Evolutionary conservation across 2,888 invertebrate genomes (phyloP).

Genomic region (Nymphalis urticae): DNA sequence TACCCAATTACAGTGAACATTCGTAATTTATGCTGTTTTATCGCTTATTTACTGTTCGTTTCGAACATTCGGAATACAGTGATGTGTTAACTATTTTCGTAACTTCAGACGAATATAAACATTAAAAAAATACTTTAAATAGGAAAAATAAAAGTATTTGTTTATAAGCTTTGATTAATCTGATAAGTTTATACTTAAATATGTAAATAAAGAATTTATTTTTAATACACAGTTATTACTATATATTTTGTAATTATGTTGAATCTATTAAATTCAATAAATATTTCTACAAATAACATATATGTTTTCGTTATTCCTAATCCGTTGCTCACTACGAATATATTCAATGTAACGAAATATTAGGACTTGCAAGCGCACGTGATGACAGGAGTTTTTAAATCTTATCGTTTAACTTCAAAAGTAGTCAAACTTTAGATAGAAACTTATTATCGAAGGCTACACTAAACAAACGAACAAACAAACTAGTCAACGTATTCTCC

Average conservation of each 20-base stretch:
- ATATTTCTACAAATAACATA: no score
- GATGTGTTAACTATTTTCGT: background rate
- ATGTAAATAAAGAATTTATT: no score
- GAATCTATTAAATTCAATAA: no score
- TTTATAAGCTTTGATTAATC: background rate
- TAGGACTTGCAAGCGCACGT: background rate
- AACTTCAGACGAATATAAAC: background rate
- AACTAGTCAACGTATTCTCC: background rate
- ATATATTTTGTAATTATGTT: no score
- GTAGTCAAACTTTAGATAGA: background rate
- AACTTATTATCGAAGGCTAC: background rate
- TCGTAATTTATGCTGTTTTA: slow-evolving; percentile 33
- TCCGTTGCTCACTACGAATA: no score
- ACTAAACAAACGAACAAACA: background rate
- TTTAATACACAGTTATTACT: no score
- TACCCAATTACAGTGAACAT: slow-evolving; percentile 35
- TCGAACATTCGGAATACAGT: slow-evolving; percentile 1
- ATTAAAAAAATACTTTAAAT: background rate
- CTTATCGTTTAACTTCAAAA: background rate
- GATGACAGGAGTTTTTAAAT: background rate
- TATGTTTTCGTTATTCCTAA: no score
- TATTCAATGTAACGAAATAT: background rate
- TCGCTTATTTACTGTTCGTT: slow-evolving; percentile 26
- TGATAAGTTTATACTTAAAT: no score
- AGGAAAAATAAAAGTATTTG: background rate